phyloP scores from a whole-genome alignment of 2,888 invertebrate species.

The Sclerodermus sp. region DNA sequence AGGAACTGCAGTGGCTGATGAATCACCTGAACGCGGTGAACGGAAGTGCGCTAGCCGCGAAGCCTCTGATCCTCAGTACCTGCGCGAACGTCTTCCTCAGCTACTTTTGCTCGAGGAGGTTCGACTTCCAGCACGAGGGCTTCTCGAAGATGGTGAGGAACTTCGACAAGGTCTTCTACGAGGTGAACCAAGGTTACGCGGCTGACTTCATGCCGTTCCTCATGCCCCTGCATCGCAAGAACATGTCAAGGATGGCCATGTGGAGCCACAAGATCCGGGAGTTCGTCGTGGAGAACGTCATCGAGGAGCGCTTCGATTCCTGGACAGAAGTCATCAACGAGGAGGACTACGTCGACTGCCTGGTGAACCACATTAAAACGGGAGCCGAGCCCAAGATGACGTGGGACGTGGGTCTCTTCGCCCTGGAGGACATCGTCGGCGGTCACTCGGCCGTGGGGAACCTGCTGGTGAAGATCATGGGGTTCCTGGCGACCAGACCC shows the following conservation, averaged over 20 bases:
- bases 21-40: constrained; percentile 35
- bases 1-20: constrained; percentile 53
- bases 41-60: constrained; percentile 46
- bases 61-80: constrained; percentile 59
- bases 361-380: constrained; percentile 61
- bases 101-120: constrained; percentile 65
- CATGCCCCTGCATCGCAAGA: constrained; percentile 61
- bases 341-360: constrained; percentile 64
- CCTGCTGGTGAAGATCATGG: constrained; percentile 64
- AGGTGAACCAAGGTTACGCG: constrained; percentile 70
- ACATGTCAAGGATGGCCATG: constrained; percentile 59
- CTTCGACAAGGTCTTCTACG: constrained; percentile 69
- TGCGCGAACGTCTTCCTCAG: constrained; percentile 66
- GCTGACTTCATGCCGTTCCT: constrained; percentile 69
- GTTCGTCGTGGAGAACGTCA: constrained; percentile 61
- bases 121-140: constrained; percentile 54
- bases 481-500: constrained; percentile 60
- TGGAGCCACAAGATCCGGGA: constrained; percentile 62
- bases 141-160: constrained; percentile 61
- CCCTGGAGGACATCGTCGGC: constrained; percentile 62
- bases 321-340: constrained; percentile 50
- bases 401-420: constrained; percentile 62
- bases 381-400: constrained; percentile 56
- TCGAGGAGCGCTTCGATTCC: constrained; percentile 57
- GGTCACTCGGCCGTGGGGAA: constrained; percentile 70